Conservation (phyloP, 2,113 vertebrate species). For the Centropus bengalensis region DNA sequence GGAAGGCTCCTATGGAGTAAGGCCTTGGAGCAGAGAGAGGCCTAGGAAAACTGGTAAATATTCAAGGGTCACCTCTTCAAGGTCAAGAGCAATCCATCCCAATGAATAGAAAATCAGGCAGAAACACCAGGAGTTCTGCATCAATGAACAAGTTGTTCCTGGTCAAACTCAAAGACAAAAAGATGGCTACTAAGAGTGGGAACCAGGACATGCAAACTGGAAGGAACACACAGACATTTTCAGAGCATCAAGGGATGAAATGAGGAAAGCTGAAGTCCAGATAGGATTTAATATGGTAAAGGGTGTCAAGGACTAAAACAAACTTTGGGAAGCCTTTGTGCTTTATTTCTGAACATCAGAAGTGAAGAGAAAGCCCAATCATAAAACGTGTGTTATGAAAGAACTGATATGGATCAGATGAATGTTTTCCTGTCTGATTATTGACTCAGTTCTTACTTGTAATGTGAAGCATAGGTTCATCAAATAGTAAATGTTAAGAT, state of each 20-base stretch:
- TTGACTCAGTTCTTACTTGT: background rate
- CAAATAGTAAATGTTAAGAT: background rate
- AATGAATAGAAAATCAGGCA: too few species aligned
- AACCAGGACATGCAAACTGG: background rate
- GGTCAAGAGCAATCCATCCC: too few species aligned
- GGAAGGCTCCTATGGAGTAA: background rate
- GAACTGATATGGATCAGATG: background rate
- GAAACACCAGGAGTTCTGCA: too few species aligned
- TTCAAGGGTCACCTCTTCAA: background rate
- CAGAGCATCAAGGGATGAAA: background rate
- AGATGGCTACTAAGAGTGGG: background rate
- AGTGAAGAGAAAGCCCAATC: background rate
- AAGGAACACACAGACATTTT: background rate
- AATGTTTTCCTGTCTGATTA: background rate
- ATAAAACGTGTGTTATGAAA: background rate
- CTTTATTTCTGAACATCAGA: background rate
- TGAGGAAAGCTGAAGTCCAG: background rate
- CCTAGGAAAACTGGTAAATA: background rate
- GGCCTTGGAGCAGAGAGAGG: background rate
- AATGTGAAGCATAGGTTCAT: background rate
- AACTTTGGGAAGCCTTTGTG: background rate
- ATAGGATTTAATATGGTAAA: background rate
- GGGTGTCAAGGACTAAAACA: background rate
- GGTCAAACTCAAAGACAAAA: background rate
- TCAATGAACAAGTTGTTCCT: too few species aligned